Conservation (phyloP, 1,140 invertebrate species). For the Pachypsylla venusta region DNA sequence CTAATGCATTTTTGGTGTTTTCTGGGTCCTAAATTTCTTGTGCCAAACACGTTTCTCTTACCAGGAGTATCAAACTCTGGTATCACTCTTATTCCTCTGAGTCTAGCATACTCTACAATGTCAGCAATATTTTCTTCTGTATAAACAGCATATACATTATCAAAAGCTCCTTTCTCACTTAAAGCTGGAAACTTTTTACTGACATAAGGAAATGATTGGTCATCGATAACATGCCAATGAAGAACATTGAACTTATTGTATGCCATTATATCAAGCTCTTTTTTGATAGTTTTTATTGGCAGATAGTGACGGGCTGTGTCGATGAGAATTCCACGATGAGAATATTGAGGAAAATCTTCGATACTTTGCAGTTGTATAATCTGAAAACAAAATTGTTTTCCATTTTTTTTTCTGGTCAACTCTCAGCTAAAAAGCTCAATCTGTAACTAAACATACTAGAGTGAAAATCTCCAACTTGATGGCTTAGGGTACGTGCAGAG, state of each 20-base stretch:
- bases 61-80: constrained; percentile 82
- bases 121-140: constrained; percentile 42
- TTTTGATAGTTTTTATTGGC: constrained; percentile 41
- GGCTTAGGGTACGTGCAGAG: too few relatives aligned
- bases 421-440: too few relatives aligned
- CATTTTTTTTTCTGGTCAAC: too few relatives aligned
- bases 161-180: constrained; percentile 54
- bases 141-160: constrained; percentile 45
- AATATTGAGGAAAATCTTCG: constrained; percentile 52
- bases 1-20: too few relatives aligned
- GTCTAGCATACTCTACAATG: constrained; percentile 59
- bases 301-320: constrained; percentile 71
- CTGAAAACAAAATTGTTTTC: constrained; percentile 27
- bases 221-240: constrained; percentile 87
- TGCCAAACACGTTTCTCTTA: too few relatives aligned
- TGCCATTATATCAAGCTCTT: constrained; percentile 61
- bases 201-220: constrained; percentile 74
- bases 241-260: constrained; percentile 83
- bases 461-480: too few relatives aligned
- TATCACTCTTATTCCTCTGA: constrained; percentile 72
- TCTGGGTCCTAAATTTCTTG: too few relatives aligned
- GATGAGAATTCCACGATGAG: constrained; percentile 57
- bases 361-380: constrained; percentile 30
- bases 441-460: too few relatives aligned
- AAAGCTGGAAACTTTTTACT: constrained; percentile 50